These are phyloP conservation scores for Leptopterna dolabrata DNA, from an alignment of 2,888 invertebrate genomes.

Conservation along the genomic window DNA sequence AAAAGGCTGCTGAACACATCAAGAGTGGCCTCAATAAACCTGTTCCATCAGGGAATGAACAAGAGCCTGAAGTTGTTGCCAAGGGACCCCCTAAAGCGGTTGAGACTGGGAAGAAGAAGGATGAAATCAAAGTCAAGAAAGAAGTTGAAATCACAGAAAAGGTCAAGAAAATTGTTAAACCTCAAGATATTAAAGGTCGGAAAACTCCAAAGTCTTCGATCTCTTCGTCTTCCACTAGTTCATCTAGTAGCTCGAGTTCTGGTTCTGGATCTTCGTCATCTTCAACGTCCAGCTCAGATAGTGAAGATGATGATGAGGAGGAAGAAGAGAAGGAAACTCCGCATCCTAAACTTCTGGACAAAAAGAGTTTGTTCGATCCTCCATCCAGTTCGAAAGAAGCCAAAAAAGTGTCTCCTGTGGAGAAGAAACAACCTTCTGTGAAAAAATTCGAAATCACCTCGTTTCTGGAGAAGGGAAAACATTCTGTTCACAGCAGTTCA, in stretches of 20 bases:
- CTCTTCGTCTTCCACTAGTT: constrained; percentile 70
- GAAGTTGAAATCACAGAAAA: constrained; percentile 65
- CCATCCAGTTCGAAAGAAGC: constrained; percentile 63
- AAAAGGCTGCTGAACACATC: constrained; percentile 90
- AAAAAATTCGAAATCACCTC: constrained; percentile 73
- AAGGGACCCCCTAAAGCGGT: constrained; percentile 58
- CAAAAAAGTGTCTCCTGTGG: constrained; percentile 68
- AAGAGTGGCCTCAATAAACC: constrained; percentile 77
- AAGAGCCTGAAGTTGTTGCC: background rate
- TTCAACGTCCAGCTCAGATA: constrained; percentile 68
- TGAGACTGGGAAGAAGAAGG: constrained; percentile 59
- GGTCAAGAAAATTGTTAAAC: constrained; percentile 61
- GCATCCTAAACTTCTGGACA: constrained; percentile 55
- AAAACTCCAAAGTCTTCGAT: constrained; percentile 62
- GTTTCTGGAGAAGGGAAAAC: constrained; percentile 75
- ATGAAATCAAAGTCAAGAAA: constrained; percentile 62
- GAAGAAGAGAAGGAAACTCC: constrained; percentile 59
- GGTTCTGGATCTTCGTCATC: constrained; percentile 70
- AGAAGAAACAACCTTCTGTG: constrained; percentile 29
- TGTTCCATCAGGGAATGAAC: background rate
- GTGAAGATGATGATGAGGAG: constrained; percentile 57
- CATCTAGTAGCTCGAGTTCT: constrained; percentile 65
- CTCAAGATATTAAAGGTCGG: constrained; percentile 61
- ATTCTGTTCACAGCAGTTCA: constrained; percentile 74
- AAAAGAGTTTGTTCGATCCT: constrained; percentile 62